Conservation (phyloP, 2,888 invertebrate genomes). For the Pristionchus entomophagus region DNA sequence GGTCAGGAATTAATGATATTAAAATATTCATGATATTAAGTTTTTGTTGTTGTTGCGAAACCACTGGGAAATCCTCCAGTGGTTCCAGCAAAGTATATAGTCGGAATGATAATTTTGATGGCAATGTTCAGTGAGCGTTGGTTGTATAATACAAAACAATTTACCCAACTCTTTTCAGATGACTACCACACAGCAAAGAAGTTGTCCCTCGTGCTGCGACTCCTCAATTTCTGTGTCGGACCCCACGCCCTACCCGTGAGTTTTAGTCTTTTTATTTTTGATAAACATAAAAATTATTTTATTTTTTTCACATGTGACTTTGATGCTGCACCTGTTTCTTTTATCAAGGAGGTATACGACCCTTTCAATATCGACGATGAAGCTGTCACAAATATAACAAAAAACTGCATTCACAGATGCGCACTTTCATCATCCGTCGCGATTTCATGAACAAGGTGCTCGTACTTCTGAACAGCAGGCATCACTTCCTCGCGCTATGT, state of each 20-base stretch:
- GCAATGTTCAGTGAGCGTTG: not conserved
- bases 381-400: not conserved
- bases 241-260: constrained; percentile 84
- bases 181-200: constrained; percentile 96
- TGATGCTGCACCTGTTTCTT: not conserved
- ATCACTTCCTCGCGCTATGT: constrained; percentile 89
- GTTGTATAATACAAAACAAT: too few relatives aligned
- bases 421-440: constrained; percentile 96
- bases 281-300: too few relatives aligned
- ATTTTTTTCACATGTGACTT: not conserved
- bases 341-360: not conserved
- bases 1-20: too few relatives aligned
- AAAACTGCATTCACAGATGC: constrained; percentile 87
- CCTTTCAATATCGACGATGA: not conserved
- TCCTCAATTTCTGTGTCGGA: constrained; percentile 97
- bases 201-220: constrained; percentile 92
- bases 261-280: not conserved
- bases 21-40: too few relatives aligned
- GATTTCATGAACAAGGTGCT: constrained; percentile 94
- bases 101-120: not conserved
- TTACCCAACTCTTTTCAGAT: too few relatives aligned
- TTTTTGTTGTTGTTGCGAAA: too few relatives aligned
- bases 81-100: too few relatives aligned
- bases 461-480: constrained; percentile 79
- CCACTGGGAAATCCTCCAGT: not conserved